Evolutionary conservation across 2,888 invertebrate genomes (phyloP).

Genomic region (Augiades crinisus): DNA sequence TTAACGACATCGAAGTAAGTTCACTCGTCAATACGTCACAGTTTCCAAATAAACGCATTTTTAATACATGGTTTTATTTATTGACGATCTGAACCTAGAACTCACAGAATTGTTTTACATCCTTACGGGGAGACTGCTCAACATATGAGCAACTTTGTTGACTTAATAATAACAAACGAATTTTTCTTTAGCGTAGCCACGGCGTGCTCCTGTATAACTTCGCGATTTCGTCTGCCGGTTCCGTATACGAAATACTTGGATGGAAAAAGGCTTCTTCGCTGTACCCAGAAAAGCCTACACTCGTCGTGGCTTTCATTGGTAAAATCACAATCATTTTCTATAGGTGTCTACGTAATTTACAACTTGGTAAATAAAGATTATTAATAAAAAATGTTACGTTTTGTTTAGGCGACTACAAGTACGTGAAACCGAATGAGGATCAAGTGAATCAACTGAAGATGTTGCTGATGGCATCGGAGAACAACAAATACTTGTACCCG

Average conservation of each 20-base stretch:
- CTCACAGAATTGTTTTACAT: too few relatives aligned
- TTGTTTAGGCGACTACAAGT: neutral
- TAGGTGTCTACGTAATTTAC: neutral
- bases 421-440: neutral
- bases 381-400: neutral
- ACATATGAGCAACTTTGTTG: too few relatives aligned
- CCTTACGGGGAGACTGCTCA: too few relatives aligned
- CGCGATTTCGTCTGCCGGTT: conserved; percentile 67
- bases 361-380: neutral
- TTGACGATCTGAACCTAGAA: too few relatives aligned
- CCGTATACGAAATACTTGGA: conserved; percentile 68
- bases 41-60: too few relatives aligned
- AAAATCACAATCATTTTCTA: neutral
- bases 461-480: neutral
- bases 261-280: conserved; percentile 61
- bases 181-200: neutral
- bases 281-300: conserved; percentile 39
- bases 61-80: too few relatives aligned
- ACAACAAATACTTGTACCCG: neutral
- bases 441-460: neutral
- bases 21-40: too few relatives aligned
- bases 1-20: neutral
- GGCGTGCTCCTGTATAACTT: conserved; percentile 62
- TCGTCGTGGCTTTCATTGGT: conserved; percentile 71
- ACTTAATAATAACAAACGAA: too few relatives aligned